Base-by-base conservation (phyloP, 2,797 vertebrate genomes). In the Pseudotriccus pelzelni region DNA sequence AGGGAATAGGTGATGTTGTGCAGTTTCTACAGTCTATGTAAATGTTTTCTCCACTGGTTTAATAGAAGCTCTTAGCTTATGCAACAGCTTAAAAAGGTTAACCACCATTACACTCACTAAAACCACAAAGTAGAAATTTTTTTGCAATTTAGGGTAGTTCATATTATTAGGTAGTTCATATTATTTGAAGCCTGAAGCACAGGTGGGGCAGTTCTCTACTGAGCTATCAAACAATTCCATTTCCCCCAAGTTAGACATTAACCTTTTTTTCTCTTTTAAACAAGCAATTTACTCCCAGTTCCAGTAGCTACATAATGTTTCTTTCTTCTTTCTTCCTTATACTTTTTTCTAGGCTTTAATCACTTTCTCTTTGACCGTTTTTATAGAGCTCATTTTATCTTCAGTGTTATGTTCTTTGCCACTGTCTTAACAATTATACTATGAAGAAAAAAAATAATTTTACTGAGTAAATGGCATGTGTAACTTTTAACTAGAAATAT, bases 161-260 rank as follows among this genome's bases (percentile, higher is more conserved):
- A n/a, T n/a, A n/a, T n/a, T 81, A 52, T 83, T 75, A 44, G 14
- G 36, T 56, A 34, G 18, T 32, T 67, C 14, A 47, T 90, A 73
- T 79, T 76, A 66, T 88, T 88, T 78, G 32, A 94, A 80, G 19
- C 10, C 18, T 86, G 47, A 81, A 36, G 62, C 66, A 84, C 20
- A 82, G 74, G 46, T 73, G 58, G 32, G 19, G 41, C 66, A 88
- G 50, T 73, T 84, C 74, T 94, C 87, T 66, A 23, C 1, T 73
- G 80, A 90, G 63, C 36, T 66, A 91, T 91, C 58, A 93, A 87
- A 72, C 27, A 78, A 73, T 66, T 86, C 25, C 1, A 34, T 91
- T 91, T 91, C 5, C 28, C 85, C 70, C 85, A 90, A 59, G 59
- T 47, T 53, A 94, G n/a, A 41, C 32, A 93, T 96, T 89, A 91